Percentiles rank a stretch among this genome's conserved stretches.
These are phyloP conservation scores for Crocidura indochinensis DNA, from an alignment of 2,797 vertebrate species.

Conservation along the genomic window DNA sequence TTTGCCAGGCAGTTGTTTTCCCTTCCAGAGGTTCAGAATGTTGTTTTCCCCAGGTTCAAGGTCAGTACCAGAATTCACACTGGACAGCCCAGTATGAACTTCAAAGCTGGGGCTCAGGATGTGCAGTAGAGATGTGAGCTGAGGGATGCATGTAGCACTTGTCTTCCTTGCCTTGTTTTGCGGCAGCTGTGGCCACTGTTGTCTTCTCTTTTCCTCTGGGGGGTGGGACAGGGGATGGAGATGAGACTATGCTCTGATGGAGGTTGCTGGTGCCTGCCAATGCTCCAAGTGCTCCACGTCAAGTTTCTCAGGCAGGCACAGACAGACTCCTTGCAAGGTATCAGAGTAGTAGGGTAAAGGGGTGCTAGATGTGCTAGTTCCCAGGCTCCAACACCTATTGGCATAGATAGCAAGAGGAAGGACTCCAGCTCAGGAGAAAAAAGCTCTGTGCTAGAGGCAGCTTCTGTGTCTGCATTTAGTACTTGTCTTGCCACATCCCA, in stretches of 20 bases:
- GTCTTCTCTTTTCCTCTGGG: background rate
- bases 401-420: background rate
- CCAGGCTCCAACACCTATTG: too few relatives aligned
- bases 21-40: background rate
- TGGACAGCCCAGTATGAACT: too few relatives aligned
- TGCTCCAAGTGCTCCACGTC: background rate
- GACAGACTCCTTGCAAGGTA: too few relatives aligned
- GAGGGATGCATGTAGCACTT: too few relatives aligned
- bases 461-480: background rate
- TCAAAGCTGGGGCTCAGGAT: too few relatives aligned
- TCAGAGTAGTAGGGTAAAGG: too few relatives aligned
- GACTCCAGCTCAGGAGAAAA: background rate
- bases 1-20: conserved; percentile 17
- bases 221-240: conserved; percentile 23
- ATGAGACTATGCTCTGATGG: background rate
- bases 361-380: too few relatives aligned
- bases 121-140: background rate
- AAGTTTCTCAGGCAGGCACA: too few relatives aligned
- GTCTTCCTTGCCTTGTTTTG: background rate
- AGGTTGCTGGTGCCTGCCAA: background rate
- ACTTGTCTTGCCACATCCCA: conserved; percentile 8
- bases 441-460: too few relatives aligned
- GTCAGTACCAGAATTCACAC: background rate
- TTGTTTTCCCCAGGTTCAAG: background rate
- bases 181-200: background rate